Conservation (phyloP, 2,113 vertebrate species). For the Dasypus novemcinctus region DNA sequence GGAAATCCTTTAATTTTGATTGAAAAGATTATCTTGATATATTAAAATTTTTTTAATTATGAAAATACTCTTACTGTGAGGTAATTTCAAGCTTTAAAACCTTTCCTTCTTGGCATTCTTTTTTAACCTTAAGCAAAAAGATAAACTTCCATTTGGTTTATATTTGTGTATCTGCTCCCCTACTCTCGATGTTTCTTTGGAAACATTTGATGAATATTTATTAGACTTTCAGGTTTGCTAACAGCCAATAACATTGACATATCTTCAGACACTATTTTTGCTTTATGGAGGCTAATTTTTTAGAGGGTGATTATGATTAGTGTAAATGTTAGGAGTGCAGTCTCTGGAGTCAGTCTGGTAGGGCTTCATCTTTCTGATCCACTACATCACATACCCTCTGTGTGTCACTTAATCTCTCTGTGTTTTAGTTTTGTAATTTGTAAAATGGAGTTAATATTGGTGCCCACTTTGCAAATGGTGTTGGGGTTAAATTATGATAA, state of each 20-base stretch:
- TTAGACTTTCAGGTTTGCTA: neutral
- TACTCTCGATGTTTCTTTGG: neutral
- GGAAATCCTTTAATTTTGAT: neutral
- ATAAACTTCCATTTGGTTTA: neutral
- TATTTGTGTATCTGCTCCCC: neutral
- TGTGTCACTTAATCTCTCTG: neutral
- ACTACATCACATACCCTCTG: no score
- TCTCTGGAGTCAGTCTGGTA: neutral
- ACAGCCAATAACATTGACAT: neutral
- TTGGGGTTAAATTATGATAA: neutral
- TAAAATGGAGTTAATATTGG: neutral
- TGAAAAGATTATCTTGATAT: neutral
- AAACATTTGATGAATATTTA: neutral
- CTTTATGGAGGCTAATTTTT: neutral
- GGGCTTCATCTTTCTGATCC: neutral
- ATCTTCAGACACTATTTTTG: neutral
- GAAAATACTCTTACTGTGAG: neutral
- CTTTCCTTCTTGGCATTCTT: neutral
- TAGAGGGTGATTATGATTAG: neutral
- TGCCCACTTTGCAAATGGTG: neutral
- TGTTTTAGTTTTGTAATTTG: neutral
- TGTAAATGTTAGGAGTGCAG: neutral
- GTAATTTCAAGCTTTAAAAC: neutral
- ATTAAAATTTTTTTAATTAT: neutral
- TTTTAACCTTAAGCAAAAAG: neutral